phyloP scores from a whole-genome alignment of 1,140 invertebrate species.

The Drosophila hydei region DNA sequence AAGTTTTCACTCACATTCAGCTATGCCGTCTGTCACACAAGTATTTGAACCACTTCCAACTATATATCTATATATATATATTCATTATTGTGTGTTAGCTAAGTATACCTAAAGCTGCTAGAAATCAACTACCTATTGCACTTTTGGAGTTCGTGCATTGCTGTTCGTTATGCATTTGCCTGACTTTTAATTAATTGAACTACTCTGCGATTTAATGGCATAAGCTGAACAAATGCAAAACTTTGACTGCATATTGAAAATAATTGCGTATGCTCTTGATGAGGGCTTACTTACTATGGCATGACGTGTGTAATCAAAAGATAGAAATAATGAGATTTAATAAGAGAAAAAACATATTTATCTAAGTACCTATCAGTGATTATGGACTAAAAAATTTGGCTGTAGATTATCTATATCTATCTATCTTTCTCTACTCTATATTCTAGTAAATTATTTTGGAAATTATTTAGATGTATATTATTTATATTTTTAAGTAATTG shows the following conservation, averaged over 20 bases:
- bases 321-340: background rate
- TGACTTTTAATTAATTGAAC: conserved; percentile 77
- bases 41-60: too few species aligned
- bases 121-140: background rate
- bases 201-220: conserved; percentile 55
- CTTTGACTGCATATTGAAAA: conserved; percentile 22
- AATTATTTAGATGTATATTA: too few species aligned
- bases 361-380: too few species aligned
- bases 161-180: conserved; percentile 58
- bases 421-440: too few species aligned
- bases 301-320: background rate
- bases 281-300: background rate
- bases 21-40: too few species aligned
- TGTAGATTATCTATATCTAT: too few species aligned
- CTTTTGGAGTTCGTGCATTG: background rate
- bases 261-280: background rate
- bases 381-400: too few species aligned
- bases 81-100: background rate
- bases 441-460: too few species aligned
- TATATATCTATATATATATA: too few species aligned
- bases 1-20: too few species aligned
- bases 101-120: background rate
- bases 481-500: too few species aligned
- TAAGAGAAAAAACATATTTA: too few species aligned
- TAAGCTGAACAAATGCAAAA: conserved; percentile 34